These are phyloP conservation scores for Dissostichus mawsoni DNA, from an alignment of 2,113 vertebrate genomes.

Conservation along the genomic window DNA sequence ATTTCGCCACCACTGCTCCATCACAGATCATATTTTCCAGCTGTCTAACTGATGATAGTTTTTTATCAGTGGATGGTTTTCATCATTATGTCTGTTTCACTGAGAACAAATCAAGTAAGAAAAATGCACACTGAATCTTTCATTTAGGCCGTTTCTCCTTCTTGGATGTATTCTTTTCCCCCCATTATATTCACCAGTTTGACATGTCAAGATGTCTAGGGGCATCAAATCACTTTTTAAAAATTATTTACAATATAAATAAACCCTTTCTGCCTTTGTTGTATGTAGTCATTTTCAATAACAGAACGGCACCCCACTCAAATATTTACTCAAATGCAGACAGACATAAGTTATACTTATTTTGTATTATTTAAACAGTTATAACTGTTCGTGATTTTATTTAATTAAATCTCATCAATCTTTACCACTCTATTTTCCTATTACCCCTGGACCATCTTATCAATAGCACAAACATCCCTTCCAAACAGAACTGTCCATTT, in stretches of 20 bases:
- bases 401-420: too few relatives aligned
- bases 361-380: too few relatives aligned
- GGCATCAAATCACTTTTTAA: background rate
- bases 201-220: slow-evolving; percentile 1
- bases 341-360: background rate
- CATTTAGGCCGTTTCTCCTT: background rate
- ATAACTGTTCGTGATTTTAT: too few relatives aligned
- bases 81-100: slow-evolving; percentile 12
- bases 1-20: slow-evolving; percentile 27
- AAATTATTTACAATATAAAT: background rate
- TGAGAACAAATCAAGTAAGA: slow-evolving; percentile 13
- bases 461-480: slow-evolving; percentile 44
- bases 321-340: background rate
- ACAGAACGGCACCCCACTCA: background rate
- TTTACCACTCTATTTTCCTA: slow-evolving; percentile 1
- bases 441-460: slow-evolving; percentile 26
- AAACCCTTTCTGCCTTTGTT: background rate
- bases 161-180: background rate
- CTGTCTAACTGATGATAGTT: slow-evolving; percentile 35
- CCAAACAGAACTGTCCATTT: slow-evolving; percentile 59
- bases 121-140: background rate
- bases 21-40: slow-evolving; percentile 29
- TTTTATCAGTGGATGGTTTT: slow-evolving; percentile 21
- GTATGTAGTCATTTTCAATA: slow-evolving; percentile 1
- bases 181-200: slow-evolving; percentile 2